Evolutionary conservation across 2,797 vertebrate genomes (phyloP).

Genomic region (Galagoides demidoff): DNA sequence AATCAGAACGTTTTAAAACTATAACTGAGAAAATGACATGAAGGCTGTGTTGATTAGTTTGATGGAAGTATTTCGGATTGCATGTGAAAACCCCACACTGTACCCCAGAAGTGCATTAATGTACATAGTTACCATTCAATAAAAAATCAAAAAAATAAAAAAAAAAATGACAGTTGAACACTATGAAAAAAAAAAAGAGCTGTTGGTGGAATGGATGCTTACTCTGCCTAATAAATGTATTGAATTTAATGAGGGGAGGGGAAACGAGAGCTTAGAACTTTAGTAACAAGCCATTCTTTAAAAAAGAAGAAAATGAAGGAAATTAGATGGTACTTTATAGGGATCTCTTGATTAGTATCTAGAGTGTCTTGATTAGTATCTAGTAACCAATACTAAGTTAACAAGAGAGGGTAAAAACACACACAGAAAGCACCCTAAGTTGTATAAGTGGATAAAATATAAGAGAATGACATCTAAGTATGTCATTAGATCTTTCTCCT

Average conservation of each 20-base stretch:
- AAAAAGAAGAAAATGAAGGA: slow-evolving; percentile 9
- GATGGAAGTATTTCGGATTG: too few species aligned
- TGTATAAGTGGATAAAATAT: background rate
- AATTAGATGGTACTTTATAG: background rate
- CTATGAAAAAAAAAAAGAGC: too few species aligned
- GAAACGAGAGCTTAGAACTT: background rate
- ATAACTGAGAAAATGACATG: too few species aligned
- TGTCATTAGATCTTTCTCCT: background rate
- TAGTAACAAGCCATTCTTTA: background rate
- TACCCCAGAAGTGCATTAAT: too few species aligned
- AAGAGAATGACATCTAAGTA: background rate
- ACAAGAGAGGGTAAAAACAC: background rate
- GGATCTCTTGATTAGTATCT: background rate
- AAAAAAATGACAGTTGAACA: too few species aligned
- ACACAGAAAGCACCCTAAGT: background rate
- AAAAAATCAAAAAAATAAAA: too few species aligned
- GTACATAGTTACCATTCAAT: too few species aligned
- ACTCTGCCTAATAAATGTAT: background rate
- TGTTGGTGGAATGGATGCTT: background rate
- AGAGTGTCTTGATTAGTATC: background rate
- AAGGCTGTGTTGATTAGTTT: too few species aligned
- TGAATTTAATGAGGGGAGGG: background rate
- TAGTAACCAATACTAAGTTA: background rate
- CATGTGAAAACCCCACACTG: too few species aligned
- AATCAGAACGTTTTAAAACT: too few species aligned